phyloP scores from a whole-genome alignment of 2,888 invertebrate species.

The Cheiracanthium punctorium region DNA sequence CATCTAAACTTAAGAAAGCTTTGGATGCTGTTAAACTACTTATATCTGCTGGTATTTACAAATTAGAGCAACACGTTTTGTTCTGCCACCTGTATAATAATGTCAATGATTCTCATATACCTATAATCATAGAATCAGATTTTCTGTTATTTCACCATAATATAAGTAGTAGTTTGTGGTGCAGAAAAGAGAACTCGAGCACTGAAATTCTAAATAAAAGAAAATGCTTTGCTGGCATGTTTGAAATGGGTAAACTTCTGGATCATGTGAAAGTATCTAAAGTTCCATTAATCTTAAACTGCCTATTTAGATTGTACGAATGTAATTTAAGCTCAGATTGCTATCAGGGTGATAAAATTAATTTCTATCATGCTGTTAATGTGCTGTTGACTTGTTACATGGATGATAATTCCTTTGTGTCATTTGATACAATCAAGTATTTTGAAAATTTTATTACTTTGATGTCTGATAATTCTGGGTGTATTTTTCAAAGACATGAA shows the following conservation, averaged over 20 bases:
- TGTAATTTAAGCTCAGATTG: not conserved
- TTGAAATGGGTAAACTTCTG: not conserved
- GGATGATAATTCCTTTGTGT: not conserved
- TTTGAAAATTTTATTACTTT: not conserved
- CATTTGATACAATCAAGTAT: not conserved
- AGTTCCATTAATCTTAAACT: conserved; percentile 29
- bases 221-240: not conserved
- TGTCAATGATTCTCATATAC: not conserved
- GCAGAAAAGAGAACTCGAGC: not conserved
- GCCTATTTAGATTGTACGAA: not conserved
- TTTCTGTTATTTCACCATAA: conserved; percentile 3
- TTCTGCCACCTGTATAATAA: not conserved
- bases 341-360: not conserved
- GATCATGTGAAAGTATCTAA: not conserved
- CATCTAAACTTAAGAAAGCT: not conserved
- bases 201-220: not conserved
- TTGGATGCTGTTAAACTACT: not conserved
- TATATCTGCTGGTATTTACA: not conserved
- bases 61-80: not conserved
- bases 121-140: not conserved
- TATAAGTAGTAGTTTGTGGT: not conserved
- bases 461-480: not conserved
- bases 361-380: not conserved
- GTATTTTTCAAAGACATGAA: not conserved
- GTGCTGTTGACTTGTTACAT: not conserved